Percentiles rank a stretch among this genome's conserved stretches.
Conservation (phyloP, 2,888 invertebrate genomes). For the Dasysyrphus tricinctus region DNA sequence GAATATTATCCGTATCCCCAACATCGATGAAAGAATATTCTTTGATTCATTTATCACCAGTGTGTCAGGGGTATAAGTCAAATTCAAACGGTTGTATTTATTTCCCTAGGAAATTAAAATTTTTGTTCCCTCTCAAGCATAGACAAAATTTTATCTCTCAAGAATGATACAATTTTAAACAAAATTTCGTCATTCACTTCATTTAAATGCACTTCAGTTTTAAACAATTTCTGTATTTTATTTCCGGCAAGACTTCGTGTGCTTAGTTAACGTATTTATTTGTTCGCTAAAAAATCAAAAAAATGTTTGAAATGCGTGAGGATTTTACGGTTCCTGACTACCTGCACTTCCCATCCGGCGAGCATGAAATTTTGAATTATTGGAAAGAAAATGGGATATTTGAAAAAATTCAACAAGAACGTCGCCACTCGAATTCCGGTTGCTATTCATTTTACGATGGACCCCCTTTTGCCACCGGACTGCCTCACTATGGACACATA, state of each 20-base stretch:
- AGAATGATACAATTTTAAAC: not conserved
- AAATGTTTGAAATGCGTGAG: slow-evolving; percentile 40
- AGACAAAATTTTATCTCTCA: no score
- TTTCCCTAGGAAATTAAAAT: not conserved
- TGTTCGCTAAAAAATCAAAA: not conserved
- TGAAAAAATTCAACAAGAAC: slow-evolving; percentile 87
- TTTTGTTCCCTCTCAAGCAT: no score
- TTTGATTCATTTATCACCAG: no score
- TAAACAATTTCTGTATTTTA: not conserved
- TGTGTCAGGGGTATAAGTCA: no score
- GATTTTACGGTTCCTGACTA: slow-evolving; percentile 43
- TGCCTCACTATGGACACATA: slow-evolving; percentile 98
- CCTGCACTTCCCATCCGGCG: slow-evolving; percentile 95
- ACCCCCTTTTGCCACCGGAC: slow-evolving; percentile 98
- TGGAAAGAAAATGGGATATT: slow-evolving; percentile 96
- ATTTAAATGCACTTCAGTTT: not conserved
- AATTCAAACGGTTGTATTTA: not conserved
- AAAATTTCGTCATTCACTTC: slow-evolving; percentile 6
- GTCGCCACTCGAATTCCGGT: slow-evolving; percentile 38
- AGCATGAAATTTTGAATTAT: slow-evolving; percentile 89
- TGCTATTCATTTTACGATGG: slow-evolving; percentile 98
- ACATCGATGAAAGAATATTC: no score
- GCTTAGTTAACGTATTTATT: not conserved
- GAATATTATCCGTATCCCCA: no score
- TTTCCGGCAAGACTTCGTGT: not conserved